Conservation (phyloP, 1,140 invertebrate genomes). For the Pollicipes pollicipes region DNA sequence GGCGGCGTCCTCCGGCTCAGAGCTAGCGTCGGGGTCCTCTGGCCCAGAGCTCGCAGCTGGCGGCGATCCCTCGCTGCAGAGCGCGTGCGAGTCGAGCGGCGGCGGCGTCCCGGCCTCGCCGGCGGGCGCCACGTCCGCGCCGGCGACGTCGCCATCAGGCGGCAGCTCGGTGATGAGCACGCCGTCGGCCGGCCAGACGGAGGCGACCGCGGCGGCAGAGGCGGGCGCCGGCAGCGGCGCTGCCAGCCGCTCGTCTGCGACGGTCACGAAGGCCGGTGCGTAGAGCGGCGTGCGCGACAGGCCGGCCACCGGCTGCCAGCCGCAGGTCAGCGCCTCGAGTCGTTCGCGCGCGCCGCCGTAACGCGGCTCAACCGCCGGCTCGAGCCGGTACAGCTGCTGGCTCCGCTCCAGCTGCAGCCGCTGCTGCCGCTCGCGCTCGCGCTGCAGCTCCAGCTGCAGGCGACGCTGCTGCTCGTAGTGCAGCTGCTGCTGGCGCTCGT, state of each 20-base stretch:
- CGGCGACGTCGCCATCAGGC: background rate
- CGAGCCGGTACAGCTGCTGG: too few relatives aligned
- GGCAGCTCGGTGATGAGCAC: background rate
- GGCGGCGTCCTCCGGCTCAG: too few relatives aligned
- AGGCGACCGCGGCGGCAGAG: background rate
- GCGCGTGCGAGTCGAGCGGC: background rate
- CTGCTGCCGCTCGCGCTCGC: background rate
- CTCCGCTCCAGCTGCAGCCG: too few relatives aligned
- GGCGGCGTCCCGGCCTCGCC: too few relatives aligned
- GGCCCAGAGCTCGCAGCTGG: too few relatives aligned
- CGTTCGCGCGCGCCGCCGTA: background rate
- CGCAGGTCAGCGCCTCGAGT: background rate
- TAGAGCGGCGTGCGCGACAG: background rate
- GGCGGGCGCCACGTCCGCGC: too few relatives aligned
- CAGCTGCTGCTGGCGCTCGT: too few relatives aligned
- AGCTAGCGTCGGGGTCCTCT: too few relatives aligned
- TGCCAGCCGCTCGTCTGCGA: background rate
- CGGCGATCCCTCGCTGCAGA: too few relatives aligned
- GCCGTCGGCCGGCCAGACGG: too few relatives aligned
- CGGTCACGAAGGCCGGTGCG: background rate
- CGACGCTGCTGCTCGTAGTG: background rate
- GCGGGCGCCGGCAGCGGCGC: too few relatives aligned
- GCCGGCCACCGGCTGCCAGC: background rate
- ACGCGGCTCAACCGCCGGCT: background rate
- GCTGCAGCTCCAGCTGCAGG: too few relatives aligned